phyloP scores from a whole-genome alignment of 2,888 invertebrate genomes.

The Cryptus armator region DNA sequence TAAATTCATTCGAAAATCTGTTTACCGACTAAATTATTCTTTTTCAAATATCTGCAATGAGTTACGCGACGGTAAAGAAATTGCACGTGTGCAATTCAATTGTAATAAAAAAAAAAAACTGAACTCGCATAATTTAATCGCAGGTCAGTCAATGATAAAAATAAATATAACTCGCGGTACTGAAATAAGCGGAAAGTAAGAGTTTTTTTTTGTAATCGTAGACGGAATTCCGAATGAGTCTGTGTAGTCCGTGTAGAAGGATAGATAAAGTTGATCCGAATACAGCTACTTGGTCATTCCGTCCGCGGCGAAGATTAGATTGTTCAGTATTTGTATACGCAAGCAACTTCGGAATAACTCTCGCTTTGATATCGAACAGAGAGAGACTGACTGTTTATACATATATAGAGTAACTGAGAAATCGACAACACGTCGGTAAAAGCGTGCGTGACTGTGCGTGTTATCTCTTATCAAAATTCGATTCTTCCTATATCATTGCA shows the following conservation, averaged over 20 bases:
- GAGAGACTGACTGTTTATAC: neutral
- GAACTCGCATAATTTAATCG: too few species aligned
- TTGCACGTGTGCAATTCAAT: too few species aligned
- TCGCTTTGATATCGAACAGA: neutral
- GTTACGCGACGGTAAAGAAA: too few species aligned
- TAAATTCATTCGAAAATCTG: too few species aligned
- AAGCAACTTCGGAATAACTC: constrained; percentile 31
- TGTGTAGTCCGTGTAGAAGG: neutral
- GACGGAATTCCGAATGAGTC: neutral
- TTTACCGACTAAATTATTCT: too few species aligned
- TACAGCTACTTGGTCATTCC: constrained; percentile 16
- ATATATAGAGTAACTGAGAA: neutral
- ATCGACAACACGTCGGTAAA: neutral
- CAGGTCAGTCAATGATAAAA: too few species aligned
- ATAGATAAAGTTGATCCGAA: neutral
- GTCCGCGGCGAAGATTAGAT: constrained; percentile 12
- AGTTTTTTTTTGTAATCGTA: neutral
- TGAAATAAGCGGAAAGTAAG: neutral
- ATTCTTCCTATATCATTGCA: neutral
- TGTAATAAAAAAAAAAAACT: too few species aligned
- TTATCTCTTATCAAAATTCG: neutral
- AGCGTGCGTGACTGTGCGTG: neutral
- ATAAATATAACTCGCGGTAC: too few species aligned
- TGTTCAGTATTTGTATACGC: constrained; percentile 2
- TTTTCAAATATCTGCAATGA: too few species aligned